Base-by-base conservation (phyloP, 2,113 vertebrate species). In the Arothron firmamentum region DNA sequence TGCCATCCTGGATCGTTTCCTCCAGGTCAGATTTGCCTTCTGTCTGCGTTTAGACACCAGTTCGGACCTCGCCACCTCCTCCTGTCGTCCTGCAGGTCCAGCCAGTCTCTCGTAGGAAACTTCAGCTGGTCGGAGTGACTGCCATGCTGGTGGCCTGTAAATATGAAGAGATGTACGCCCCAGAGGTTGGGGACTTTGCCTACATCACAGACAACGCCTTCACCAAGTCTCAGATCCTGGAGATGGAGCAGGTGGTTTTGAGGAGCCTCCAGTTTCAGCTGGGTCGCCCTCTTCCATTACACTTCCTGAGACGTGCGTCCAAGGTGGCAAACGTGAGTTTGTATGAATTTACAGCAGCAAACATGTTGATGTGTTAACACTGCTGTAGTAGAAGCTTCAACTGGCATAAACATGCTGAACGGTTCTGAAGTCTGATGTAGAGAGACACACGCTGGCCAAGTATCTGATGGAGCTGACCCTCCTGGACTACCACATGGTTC, bases 381-480 rank as follows among this genome's bases (percentile, higher is more conserved):
- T 23, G 21, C 21, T 2, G 21, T 23, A 23, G 21, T 23, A 23
- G n/a, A 23, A 23, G 21, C 21, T 23, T 23, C 21, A 23, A 23
- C 21, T 23, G 21, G 21, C 21, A 23, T 23, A 23, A 23, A 23
- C 21, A 23, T 23, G 21, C 2, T 2, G 3, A 23, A 23, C n/a
- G n/a, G n/a, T n/a, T n/a, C n/a, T n/a, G n/a, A n/a, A 98, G 97
- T 90, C 93, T 0, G 92, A 96, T 13, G 87, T 90, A 4, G 91
- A 94, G 63, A 90, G 92, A 20, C 95, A 98, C 62, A 96, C 93
- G 0, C 87, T 99, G 62, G 94, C 94, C 41, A 99, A 98, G 51
- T 99, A 98, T 12, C 82, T 98, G 28, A 94, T 98, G 92, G 97
- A 98, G 79, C 81, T 98, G 85, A 94, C 94, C 0, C 91, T 99